phyloP scores from a whole-genome alignment of 2,113 vertebrate genomes.

The Sinocyclocheilus grahami region DNA sequence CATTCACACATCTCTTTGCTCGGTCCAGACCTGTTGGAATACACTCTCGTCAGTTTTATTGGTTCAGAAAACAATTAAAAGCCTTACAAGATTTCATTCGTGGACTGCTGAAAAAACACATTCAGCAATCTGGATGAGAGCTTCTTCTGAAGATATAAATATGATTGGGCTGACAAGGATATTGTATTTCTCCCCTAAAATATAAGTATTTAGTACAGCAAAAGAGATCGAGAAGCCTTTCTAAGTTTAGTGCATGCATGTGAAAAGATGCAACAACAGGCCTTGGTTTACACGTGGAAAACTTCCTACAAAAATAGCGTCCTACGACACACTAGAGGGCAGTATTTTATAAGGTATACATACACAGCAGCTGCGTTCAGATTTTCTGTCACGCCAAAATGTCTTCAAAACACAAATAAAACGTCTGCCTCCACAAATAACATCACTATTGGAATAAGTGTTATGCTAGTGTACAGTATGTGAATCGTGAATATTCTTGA shows the following conservation, averaged over 20 bases:
- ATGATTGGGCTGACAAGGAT: neutral
- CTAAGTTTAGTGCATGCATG: neutral
- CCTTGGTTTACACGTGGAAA: neutral
- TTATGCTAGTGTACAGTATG: neutral
- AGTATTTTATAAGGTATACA: neutral
- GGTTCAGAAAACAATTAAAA: neutral
- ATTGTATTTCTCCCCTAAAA: neutral
- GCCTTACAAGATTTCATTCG: neutral
- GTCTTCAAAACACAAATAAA: neutral
- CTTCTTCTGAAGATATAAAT: neutral
- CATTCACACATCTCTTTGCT: neutral
- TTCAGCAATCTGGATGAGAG: neutral
- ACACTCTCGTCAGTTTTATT: neutral
- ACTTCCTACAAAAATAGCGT: neutral
- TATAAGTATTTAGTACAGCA: neutral
- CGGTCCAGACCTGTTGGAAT: neutral
- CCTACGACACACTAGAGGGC: neutral
- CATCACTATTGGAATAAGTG: neutral
- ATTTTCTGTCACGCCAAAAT: neutral
- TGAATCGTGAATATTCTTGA: neutral
- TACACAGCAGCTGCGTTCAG: neutral
- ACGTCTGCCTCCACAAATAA: neutral
- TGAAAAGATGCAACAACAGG: neutral
- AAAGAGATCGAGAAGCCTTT: neutral
- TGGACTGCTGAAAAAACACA: neutral